These are phyloP conservation scores for Cheirogaleus medius DNA, from an alignment of 2,113 vertebrate genomes.

Conservation along the genomic window DNA sequence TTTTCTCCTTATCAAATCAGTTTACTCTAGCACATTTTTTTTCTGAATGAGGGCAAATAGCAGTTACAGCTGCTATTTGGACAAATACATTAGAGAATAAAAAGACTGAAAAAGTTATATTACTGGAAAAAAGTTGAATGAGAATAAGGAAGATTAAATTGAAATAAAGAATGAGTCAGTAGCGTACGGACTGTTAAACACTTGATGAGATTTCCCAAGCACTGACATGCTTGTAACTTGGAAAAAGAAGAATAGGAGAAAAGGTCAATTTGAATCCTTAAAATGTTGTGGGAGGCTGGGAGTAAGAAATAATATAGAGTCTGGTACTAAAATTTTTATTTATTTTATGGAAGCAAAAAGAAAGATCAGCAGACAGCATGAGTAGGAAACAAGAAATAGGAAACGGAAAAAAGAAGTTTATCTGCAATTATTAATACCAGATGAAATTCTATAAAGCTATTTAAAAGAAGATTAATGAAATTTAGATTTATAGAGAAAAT, in stretches of 20 bases:
- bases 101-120: conserved; percentile 18
- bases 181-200: neutral
- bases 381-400: neutral
- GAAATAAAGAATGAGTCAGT: conserved; percentile 34
- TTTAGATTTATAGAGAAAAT: neutral
- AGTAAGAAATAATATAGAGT: neutral
- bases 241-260: neutral
- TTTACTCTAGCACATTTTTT: neutral
- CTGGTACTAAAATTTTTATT: neutral
- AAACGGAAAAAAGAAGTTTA: neutral
- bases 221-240: neutral
- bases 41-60: neutral
- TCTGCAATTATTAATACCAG: neutral
- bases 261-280: conserved; percentile 24
- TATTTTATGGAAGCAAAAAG: neutral
- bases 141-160: conserved; percentile 11
- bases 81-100: conserved; percentile 35
- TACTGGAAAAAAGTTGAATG: neutral
- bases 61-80: neutral
- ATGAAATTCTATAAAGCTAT: neutral
- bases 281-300: neutral
- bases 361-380: neutral
- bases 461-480: conserved; percentile 35
- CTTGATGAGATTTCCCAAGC: conserved; percentile 33
- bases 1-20: conserved; percentile 23